Conservation (phyloP, 53 echinoderm and acorn worm genomes). For the Holothuria leucospilota region DNA sequence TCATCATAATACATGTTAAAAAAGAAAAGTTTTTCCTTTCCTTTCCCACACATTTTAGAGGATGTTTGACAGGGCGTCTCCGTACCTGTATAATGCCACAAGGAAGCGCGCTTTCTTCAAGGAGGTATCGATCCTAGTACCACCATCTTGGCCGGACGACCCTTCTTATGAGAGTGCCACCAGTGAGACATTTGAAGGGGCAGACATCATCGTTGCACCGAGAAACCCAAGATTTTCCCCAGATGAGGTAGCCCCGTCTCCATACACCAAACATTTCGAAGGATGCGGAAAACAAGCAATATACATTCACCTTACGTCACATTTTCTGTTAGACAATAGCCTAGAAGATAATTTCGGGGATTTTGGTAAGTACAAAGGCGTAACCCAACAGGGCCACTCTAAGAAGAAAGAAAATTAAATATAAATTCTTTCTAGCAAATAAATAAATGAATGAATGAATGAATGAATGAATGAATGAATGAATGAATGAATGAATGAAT, state of each 20-base stretch:
- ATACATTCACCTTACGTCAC: constrained; percentile 56
- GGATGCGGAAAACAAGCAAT: constrained; percentile 59
- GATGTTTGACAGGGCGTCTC: constrained; percentile 59
- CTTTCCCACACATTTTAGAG: constrained; percentile 11
- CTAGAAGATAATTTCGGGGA: constrained; percentile 38
- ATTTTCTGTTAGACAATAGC: constrained; percentile 32
- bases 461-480: no score
- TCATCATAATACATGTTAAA: no score
- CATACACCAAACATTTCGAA: constrained; percentile 69
- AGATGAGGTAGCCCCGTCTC: background rate
- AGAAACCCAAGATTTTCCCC: constrained; percentile 65
- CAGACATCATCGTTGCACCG: constrained; percentile 71
- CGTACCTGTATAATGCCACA: constrained; percentile 59
- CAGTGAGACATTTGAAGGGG: constrained; percentile 58
- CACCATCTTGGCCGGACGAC: constrained; percentile 39
- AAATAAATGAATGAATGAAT: no score
- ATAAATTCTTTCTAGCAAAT: no score
- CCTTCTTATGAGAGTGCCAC: constrained; percentile 54
- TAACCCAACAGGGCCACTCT: no score
- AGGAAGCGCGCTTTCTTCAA: constrained; percentile 55
- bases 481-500: no score
- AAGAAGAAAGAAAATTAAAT: no score
- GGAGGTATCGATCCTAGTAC: constrained; percentile 59
- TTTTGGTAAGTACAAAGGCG: constrained; percentile 46
- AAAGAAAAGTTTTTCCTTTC: background rate